Evolutionary conservation across 2,888 invertebrate species (phyloP).

Genomic region (Drosophila lutescens): DNA sequence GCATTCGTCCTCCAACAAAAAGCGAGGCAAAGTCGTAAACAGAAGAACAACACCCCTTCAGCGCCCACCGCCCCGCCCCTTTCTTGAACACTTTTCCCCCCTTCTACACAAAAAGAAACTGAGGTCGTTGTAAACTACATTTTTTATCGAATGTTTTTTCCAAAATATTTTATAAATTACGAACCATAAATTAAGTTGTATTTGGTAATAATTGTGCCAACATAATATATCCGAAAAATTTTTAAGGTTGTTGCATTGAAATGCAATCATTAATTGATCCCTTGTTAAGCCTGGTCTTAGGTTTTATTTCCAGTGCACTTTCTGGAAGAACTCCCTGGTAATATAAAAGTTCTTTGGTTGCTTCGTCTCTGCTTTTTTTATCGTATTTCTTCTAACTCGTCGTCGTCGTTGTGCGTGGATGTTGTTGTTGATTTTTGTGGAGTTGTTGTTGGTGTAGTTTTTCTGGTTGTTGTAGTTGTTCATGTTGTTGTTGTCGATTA

Average conservation of each 20-base stretch:
- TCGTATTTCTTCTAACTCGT: constrained; percentile 76
- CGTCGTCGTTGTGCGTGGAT: constrained; percentile 72
- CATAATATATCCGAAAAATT: too few relatives aligned
- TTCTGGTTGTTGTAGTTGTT: constrained; percentile 50
- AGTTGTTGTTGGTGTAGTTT: constrained; percentile 44
- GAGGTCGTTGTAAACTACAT: too few relatives aligned
- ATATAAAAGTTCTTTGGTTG: constrained; percentile 62
- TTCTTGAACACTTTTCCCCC: constrained; percentile 11
- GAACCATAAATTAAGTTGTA: too few relatives aligned
- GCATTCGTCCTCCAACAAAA: constrained; percentile 75
- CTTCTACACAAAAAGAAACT: background rate
- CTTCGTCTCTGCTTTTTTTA: constrained; percentile 58
- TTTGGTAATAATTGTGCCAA: too few relatives aligned
- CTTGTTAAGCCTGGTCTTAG: too few relatives aligned
- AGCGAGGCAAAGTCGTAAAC: constrained; percentile 55
- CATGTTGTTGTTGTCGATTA: constrained; percentile 64
- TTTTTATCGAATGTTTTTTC: too few relatives aligned
- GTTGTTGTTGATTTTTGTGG: constrained; percentile 36
- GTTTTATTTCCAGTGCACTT: constrained; percentile 8
- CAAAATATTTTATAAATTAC: too few relatives aligned
- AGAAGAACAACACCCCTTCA: constrained; percentile 45
- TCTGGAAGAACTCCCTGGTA: constrained; percentile 48
- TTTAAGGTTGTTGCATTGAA: too few relatives aligned
- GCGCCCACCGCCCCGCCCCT: constrained; percentile 21
- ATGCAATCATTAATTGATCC: too few relatives aligned